phyloP scores from a whole-genome alignment of 2,888 invertebrate species.

The Octodonta nipae region DNA sequence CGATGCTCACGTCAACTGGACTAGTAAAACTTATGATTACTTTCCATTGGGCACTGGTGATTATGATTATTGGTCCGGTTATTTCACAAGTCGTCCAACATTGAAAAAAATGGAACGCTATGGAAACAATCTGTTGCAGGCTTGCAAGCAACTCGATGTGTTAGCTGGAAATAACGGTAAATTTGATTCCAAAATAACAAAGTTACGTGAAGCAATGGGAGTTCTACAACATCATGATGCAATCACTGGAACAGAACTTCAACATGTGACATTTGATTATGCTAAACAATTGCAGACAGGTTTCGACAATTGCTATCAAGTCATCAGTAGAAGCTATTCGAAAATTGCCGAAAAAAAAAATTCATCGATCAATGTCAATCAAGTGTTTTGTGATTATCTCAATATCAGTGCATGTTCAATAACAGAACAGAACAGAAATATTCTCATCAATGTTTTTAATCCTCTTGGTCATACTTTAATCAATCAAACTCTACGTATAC shows the following conservation, averaged over 20 bases:
- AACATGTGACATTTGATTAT: slow-evolving; percentile 78
- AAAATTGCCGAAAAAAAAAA: no score
- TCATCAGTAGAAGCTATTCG: no score
- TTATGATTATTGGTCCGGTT: slow-evolving; percentile 86
- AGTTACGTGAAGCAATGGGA: slow-evolving; percentile 49
- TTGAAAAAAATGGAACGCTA: slow-evolving; percentile 62
- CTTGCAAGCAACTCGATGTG: slow-evolving; percentile 61
- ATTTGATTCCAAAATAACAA: slow-evolving; percentile 34
- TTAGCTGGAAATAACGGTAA: slow-evolving; percentile 39
- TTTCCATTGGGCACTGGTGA: slow-evolving; percentile 77
- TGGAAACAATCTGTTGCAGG: slow-evolving; percentile 62
- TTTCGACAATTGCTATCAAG: no score
- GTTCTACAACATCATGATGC: slow-evolving; percentile 86
- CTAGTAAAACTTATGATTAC: slow-evolving; percentile 71
- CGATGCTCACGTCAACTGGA: slow-evolving; percentile 50
- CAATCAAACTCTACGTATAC: no score
- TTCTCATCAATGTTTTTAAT: no score
- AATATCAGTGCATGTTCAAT: no score
- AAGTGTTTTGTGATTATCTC: no score
- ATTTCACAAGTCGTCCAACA: slow-evolving; percentile 69
- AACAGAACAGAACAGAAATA: no score
- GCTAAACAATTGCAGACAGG: slow-evolving; percentile 53
- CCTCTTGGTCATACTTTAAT: no score
- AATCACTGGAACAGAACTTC: slow-evolving; percentile 72
- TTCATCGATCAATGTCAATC: no score